These are phyloP conservation scores for Neuroscelio doddi DNA, from an alignment of 2,888 invertebrate species.

Conservation along the genomic window DNA sequence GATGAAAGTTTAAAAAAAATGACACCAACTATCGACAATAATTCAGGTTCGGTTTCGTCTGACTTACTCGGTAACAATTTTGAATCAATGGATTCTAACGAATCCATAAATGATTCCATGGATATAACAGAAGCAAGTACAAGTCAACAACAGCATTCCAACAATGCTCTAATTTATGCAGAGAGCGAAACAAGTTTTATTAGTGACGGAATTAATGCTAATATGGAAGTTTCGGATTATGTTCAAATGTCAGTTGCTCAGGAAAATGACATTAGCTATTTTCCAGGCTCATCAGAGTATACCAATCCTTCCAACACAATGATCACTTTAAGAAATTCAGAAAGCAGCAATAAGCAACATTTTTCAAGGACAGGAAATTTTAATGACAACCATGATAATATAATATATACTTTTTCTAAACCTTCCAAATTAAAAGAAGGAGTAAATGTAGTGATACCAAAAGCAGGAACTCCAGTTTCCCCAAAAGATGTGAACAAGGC, in stretches of 20 bases:
- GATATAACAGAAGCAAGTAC: slow-evolving; percentile 13
- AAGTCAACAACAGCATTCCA: slow-evolving; percentile 32
- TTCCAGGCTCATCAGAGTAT: slow-evolving; percentile 7
- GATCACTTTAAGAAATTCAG: slow-evolving; percentile 15
- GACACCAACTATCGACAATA: too few species aligned
- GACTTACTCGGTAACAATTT: slow-evolving; percentile 17
- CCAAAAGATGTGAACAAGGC: slow-evolving; percentile 76
- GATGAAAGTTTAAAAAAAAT: too few species aligned
- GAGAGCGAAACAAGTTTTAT: slow-evolving; percentile 37
- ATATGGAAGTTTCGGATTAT: slow-evolving; percentile 11
- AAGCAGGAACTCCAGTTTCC: slow-evolving; percentile 74
- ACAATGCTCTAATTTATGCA: slow-evolving; percentile 30
- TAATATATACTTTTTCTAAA: too few species aligned
- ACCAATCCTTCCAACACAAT: slow-evolving; percentile 19
- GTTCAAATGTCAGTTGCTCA: slow-evolving; percentile 5
- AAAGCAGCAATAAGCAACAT: neutral
- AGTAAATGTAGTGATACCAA: slow-evolving; percentile 72
- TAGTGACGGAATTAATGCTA: slow-evolving; percentile 19
- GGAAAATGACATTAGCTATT: slow-evolving; percentile 14
- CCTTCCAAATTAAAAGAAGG: slow-evolving; percentile 27
- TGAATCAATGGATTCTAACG: slow-evolving; percentile 46
- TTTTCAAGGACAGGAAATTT: neutral
- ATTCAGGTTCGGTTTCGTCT: neutral
- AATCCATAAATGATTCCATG: neutral
- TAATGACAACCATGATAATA: neutral